These are phyloP conservation scores for Daubentonia madagascariensis DNA, from an alignment of 2,113 vertebrate species.

Conservation along the genomic window DNA sequence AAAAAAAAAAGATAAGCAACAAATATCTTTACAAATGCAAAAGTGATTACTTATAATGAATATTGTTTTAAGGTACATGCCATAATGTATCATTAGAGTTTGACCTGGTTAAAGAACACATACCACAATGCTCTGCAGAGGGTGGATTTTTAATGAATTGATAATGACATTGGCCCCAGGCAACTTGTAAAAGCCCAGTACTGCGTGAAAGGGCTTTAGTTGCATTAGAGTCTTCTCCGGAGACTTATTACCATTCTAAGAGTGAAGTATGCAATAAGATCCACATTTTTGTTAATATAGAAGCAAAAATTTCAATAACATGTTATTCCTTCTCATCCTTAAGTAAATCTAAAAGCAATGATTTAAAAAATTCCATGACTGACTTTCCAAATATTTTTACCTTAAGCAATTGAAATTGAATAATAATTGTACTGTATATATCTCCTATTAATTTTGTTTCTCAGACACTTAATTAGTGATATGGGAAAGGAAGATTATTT, in stretches of 20 bases:
- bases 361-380: neutral
- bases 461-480: neutral
- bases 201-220: neutral
- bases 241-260: neutral
- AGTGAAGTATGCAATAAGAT: neutral
- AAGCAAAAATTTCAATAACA: neutral
- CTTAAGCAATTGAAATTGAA: slow-evolving; percentile 3
- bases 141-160: neutral
- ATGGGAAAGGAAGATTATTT: neutral
- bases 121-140: neutral
- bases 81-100: neutral
- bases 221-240: neutral
- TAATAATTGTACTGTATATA: neutral
- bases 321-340: neutral
- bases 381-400: slow-evolving; percentile 33
- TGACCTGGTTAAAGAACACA: neutral
- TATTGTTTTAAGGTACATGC: neutral
- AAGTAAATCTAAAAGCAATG: neutral
- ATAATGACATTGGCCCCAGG: neutral
- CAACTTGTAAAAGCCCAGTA: neutral
- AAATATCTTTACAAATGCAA: neutral
- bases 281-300: neutral
- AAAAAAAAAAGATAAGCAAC: neutral
- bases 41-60: neutral
- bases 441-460: neutral